Conservation (phyloP, 1,140 invertebrate species). For the Macrobrachium rosenbergii region DNA sequence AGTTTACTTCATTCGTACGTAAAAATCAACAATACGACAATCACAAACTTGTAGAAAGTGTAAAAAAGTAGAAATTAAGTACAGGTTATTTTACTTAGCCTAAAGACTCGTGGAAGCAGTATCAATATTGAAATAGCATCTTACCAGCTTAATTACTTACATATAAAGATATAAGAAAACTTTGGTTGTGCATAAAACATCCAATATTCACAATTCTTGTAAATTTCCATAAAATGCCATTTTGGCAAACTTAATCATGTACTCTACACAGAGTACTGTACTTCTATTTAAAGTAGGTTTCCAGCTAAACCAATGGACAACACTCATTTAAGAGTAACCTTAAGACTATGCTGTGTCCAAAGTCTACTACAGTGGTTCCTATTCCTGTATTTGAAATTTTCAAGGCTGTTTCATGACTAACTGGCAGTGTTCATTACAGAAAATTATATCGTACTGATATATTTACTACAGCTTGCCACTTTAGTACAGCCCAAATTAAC, state of each 20-base stretch:
- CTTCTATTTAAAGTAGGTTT: no score
- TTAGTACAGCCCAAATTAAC: no score
- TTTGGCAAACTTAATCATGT: background rate
- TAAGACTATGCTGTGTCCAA: no score
- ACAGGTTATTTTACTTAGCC: constrained; percentile 55
- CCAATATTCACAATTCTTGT: background rate
- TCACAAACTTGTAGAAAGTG: constrained; percentile 46
- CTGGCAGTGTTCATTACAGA: no score
- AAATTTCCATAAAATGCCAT: constrained; percentile 5
- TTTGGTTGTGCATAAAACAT: constrained; percentile 46
- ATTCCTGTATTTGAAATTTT: no score
- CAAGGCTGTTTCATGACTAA: no score
- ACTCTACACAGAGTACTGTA: no score
- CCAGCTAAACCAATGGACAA: no score
- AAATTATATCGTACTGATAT: no score
- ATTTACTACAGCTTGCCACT: no score
- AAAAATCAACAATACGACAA: constrained; percentile 29
- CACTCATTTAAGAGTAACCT: no score
- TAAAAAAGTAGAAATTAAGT: constrained; percentile 60
- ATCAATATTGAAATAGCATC: constrained; percentile 44
- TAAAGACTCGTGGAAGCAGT: constrained; percentile 56
- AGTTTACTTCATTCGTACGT: constrained; percentile 1
- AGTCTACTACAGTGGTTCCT: no score
- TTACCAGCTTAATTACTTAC: constrained; percentile 37
- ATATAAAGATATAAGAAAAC: constrained; percentile 38